Conservation (phyloP, 1,140 invertebrate species). For the Ips nitidus region DNA sequence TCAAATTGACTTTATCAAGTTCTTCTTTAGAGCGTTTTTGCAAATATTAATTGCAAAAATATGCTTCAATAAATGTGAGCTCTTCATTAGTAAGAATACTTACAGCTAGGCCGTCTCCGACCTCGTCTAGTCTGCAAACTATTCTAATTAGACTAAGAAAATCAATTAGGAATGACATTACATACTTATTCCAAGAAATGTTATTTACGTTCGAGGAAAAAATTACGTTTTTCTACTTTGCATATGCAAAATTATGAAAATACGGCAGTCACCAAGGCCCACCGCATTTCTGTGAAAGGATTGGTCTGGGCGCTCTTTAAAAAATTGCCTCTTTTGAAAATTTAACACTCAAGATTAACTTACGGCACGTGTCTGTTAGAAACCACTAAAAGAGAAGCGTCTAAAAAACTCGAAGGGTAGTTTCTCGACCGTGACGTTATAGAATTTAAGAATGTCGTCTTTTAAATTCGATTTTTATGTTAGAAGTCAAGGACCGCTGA, state of each 20-base stretch:
- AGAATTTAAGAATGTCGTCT: slow-evolving; percentile 18
- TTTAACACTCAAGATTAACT: too few species aligned
- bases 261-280: slow-evolving; percentile 18
- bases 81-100: too few species aligned
- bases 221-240: slow-evolving; percentile 3
- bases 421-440: slow-evolving; percentile 7
- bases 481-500: slow-evolving; percentile 11
- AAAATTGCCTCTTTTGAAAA: too few species aligned
- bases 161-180: not conserved
- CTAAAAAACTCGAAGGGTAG: not conserved
- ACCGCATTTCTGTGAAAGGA: slow-evolving; percentile 21
- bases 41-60: not conserved
- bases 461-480: slow-evolving; percentile 29
- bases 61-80: not conserved
- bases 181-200: not conserved
- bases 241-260: slow-evolving; percentile 25
- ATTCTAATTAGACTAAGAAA: not conserved
- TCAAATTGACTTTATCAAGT: not conserved
- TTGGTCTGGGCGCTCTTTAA: slow-evolving; percentile 6
- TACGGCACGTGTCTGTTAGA: too few species aligned
- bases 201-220: slow-evolving; percentile 6
- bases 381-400: too few species aligned
- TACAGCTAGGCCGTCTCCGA: not conserved
- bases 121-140: not conserved
- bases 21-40: not conserved